Evolutionary conservation across 2,888 invertebrate genomes (phyloP), one percentile per base, ranked within the genome.

Genomic region (Trachelus troglodyta): DNA sequence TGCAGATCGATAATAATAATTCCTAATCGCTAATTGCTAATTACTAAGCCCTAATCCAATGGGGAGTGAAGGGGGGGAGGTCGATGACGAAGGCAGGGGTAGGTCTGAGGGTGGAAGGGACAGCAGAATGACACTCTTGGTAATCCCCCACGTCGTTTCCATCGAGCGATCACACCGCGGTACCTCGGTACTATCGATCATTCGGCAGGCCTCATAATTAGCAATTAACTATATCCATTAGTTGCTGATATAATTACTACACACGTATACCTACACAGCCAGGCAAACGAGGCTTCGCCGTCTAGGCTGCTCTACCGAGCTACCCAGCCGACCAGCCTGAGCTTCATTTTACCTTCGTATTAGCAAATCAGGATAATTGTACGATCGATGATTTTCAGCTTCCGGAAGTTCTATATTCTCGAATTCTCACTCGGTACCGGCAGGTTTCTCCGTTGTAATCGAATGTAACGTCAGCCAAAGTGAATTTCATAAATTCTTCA

Each of bases 161-260:
- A 82, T 80, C 81, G 83, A 80, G 79, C 76, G 71, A 78, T 78
- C 78, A 76, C 77, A 82, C 82, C 84, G 84, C 87, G 87, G 83
- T 88, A 88, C 88, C 89, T 87, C 89, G 87, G 85, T 84, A 87
- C 89, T 91, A 91, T 91, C 91, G 91, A 91, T 91, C 91, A 91
- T 91, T 90, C 87, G 89, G 89, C 89, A 89, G 90, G 91, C 89
- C 89, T 90, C 90, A 91, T 91, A 91, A 91, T 91, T 91, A 91
- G 91, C 90, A 91, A 91, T 91, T 91, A 91, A 91, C 90, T 91
- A 90, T 91, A 91, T 90, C 91, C 91, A 91, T 91, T 91, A 91
- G 91, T 90, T 89, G 86, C 88, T 90, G 90, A 91, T 91, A 91
- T 91, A 90, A 91, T 91, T 91, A 91, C 89, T 89, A 89, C 89